phyloP scores from a whole-genome alignment of 1,140 invertebrate genomes.

The Panagrolaimus sp. region DNA sequence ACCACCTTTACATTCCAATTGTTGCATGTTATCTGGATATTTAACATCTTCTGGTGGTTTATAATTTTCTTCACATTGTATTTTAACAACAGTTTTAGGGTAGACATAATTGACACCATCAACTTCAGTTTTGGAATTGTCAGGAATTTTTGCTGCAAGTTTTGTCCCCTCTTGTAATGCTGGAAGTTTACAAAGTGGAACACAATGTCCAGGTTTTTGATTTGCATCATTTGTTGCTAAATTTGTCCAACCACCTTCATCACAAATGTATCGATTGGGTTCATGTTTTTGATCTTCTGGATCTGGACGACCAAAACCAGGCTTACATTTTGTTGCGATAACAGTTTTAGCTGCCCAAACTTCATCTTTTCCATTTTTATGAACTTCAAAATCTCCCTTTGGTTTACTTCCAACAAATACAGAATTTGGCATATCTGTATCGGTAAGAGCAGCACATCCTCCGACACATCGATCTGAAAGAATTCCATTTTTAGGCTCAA shows the following conservation, averaged over 20 bases:
- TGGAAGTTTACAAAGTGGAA: conserved; percentile 6
- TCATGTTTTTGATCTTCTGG: neutral
- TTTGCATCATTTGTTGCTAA: neutral
- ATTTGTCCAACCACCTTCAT: conserved; percentile 1
- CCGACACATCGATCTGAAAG: conserved; percentile 1
- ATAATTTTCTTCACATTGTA: neutral
- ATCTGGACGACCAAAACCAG: neutral
- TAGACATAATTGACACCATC: neutral
- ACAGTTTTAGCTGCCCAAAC: conserved; percentile 6
- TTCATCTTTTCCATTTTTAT: neutral
- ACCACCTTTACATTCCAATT: conserved; percentile 8
- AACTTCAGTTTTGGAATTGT: neutral
- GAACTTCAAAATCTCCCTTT: neutral
- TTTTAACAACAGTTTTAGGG: neutral
- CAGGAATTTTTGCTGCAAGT: neutral
- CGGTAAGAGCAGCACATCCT: neutral
- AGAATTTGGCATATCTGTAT: neutral
- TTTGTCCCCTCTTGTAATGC: neutral
- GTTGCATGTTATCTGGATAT: neutral
- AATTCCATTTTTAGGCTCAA: conserved; percentile 5
- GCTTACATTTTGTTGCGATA: neutral
- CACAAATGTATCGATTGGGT: conserved; percentile 1
- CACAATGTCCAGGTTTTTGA: conserved; percentile 6
- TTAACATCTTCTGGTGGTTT: neutral
- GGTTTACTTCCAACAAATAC: neutral